These are phyloP conservation scores for Rotaria magnacalcarata DNA, from an alignment of 2,888 invertebrate species.

Conservation along the genomic window DNA sequence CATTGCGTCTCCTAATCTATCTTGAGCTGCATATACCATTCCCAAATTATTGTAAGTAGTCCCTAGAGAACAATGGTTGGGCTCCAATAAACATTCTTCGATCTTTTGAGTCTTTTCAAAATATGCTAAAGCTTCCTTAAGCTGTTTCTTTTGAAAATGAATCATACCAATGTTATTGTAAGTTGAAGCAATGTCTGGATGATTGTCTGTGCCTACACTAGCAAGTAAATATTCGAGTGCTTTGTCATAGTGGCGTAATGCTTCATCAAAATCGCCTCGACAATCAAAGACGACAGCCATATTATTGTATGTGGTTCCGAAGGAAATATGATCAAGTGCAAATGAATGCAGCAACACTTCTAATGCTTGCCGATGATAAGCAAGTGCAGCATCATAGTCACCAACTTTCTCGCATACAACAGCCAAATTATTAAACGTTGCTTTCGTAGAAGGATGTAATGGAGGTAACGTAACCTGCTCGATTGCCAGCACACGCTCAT, in stretches of 20 bases:
- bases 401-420: not conserved
- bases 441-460: not conserved
- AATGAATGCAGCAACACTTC: not conserved
- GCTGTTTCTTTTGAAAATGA: not conserved
- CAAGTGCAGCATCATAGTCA: not conserved
- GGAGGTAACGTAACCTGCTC: not conserved
- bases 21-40: not conserved
- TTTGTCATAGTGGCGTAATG: not conserved
- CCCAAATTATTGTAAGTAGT: constrained; percentile 1
- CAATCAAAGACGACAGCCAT: not conserved
- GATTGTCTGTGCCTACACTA: not conserved
- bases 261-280: not conserved
- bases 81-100: not conserved
- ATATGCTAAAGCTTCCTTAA: not conserved
- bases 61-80: not conserved
- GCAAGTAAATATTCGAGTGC: not conserved
- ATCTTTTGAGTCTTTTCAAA: not conserved
- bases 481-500: no score
- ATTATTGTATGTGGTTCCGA: not conserved
- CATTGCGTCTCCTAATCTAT: not conserved
- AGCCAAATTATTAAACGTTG: not conserved
- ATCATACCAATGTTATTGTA: not conserved
- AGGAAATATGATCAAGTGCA: not conserved
- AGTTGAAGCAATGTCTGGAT: not conserved
- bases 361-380: not conserved